Evolutionary conservation across 1,140 invertebrate genomes (phyloP).

Genomic region (Octopus sinensis): DNA sequence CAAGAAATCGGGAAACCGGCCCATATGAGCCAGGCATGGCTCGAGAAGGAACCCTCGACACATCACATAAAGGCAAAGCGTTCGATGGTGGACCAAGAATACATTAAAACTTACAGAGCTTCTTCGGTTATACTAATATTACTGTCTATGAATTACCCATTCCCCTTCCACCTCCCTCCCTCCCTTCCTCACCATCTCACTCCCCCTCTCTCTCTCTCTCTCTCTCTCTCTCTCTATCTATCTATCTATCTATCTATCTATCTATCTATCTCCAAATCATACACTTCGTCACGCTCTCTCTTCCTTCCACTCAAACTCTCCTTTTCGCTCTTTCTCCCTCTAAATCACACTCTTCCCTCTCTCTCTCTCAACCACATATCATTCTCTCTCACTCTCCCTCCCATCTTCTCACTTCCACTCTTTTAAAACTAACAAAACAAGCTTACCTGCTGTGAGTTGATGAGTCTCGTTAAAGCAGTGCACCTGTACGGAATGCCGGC

Average conservation of each 20-base stretch:
- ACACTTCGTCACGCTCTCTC: background rate
- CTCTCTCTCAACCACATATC: background rate
- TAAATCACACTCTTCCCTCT: background rate
- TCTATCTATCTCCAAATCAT: background rate
- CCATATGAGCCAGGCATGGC: too few species aligned
- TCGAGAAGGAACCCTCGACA: too few species aligned
- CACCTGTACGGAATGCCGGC: background rate
- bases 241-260: background rate
- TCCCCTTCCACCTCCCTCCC: too few species aligned
- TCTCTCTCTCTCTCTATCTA: background rate
- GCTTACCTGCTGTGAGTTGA: slow-evolving; percentile 1
- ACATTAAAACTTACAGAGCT: too few species aligned
- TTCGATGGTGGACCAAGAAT: too few species aligned
- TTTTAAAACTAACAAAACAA: background rate
- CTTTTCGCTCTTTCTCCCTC: slow-evolving; percentile 1
- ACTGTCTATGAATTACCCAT: too few species aligned
- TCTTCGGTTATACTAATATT: too few species aligned
- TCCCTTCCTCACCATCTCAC: too few species aligned
- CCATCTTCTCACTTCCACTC: background rate
- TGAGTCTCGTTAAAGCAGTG: background rate
- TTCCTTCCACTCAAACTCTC: background rate
- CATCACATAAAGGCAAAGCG: too few species aligned
- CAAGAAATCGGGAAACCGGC: too few species aligned
- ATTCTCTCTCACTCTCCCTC: background rate
- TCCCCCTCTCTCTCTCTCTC: background rate